These are phyloP conservation scores for Illadopsis cleaveri DNA, from an alignment of 2,113 vertebrate species.

Conservation along the genomic window DNA sequence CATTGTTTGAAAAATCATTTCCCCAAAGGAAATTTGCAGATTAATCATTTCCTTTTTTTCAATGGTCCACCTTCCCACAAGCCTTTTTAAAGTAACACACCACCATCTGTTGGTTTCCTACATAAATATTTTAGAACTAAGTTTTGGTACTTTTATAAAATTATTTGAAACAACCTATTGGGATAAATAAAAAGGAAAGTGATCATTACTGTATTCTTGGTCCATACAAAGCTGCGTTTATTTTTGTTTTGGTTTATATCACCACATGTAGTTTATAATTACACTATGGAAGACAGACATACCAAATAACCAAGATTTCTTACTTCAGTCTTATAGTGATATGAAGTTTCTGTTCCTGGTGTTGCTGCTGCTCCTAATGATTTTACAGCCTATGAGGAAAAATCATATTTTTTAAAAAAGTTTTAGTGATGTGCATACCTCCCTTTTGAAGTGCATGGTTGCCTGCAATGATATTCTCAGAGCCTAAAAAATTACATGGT, in stretches of 20 bases:
- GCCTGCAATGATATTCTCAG: background rate
- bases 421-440: background rate
- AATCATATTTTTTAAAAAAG: background rate
- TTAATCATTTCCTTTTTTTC: constrained; percentile 33
- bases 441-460: background rate
- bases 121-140: background rate
- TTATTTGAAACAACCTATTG: background rate
- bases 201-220: background rate
- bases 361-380: background rate
- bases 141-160: background rate
- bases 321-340: background rate
- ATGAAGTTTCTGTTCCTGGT: background rate
- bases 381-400: background rate
- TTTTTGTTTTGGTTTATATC: background rate
- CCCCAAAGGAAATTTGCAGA: background rate
- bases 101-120: constrained; percentile 40
- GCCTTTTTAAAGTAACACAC: background rate
- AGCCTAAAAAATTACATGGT: background rate
- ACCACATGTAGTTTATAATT: background rate
- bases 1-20: background rate
- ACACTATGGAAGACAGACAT: background rate
- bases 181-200: background rate
- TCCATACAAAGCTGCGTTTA: background rate
- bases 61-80: background rate
- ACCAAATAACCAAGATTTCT: background rate